A percentile compares a stretch with the other conserved stretches of the same genome.
These are phyloP conservation scores for Athalia rosae DNA, from an alignment of 2,888 invertebrate genomes.

Conservation along the genomic window DNA sequence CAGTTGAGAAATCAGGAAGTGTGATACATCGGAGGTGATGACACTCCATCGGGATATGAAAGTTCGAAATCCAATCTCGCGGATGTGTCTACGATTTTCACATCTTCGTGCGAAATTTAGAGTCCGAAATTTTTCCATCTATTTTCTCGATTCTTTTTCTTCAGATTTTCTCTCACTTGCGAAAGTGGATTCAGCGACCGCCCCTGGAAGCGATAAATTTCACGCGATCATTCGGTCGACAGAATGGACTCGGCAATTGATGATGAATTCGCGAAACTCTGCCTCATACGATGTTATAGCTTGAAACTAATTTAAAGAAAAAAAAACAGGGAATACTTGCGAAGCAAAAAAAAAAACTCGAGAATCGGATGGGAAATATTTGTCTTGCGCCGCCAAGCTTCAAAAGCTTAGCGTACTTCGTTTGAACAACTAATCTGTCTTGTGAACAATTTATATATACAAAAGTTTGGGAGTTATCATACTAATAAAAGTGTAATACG, in stretches of 20 bases:
- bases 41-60: background rate
- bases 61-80: background rate
- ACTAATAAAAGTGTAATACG: too few relatives aligned
- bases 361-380: background rate
- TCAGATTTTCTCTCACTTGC: background rate
- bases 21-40: background rate
- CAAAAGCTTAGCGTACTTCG: background rate
- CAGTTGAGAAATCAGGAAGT: constrained; percentile 23
- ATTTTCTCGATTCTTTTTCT: background rate
- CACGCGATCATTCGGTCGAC: too few relatives aligned
- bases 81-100: too few relatives aligned
- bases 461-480: background rate
- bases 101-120: too few relatives aligned
- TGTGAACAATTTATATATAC: background rate
- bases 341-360: background rate
- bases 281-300: background rate
- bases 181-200: background rate
- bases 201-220: too few relatives aligned
- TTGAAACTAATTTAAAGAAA: constrained; percentile 5
- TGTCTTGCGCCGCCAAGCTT: background rate
- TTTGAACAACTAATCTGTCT: constrained; percentile 13
- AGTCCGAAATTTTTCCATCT: too few relatives aligned
- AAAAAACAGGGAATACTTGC: background rate
- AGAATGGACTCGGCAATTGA: too few relatives aligned
- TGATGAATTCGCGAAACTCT: background rate